These are phyloP conservation scores for Fratercula arctica DNA, from an alignment of 2,797 vertebrate species.

Conservation along the genomic window DNA sequence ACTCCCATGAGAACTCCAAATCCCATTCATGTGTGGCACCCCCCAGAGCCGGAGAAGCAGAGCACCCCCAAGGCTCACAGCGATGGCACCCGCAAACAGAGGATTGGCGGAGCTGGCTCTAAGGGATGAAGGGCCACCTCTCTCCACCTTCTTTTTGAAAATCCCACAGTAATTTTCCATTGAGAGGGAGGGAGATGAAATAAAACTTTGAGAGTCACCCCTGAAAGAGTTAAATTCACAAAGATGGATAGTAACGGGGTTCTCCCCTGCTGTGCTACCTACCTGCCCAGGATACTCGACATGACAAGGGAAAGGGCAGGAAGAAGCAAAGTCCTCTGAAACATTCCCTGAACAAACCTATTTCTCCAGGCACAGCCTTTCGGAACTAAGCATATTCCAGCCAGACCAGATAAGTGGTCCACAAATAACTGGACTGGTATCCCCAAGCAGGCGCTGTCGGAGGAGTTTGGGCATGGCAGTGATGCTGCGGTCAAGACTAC, in stretches of 20 bases:
- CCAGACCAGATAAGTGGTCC: not conserved
- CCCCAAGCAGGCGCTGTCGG: fast-evolving
- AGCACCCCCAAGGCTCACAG: not conserved
- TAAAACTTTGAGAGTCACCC: not conserved
- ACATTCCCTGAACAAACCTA: not conserved
- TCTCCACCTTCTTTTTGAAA: not conserved
- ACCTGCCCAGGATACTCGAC: not conserved
- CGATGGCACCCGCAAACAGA: not conserved
- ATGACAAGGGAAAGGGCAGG: not conserved
- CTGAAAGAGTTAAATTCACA: not conserved
- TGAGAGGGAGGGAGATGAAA: not conserved
- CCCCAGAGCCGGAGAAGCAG: not conserved
- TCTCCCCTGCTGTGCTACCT: not conserved
- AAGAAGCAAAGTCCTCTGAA: not conserved
- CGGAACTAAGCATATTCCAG: not conserved
- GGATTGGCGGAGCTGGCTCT: not conserved
- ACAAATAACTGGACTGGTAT: not conserved
- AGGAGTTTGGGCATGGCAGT: not conserved
- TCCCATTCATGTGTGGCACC: fast-evolving
- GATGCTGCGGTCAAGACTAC: fast-evolving
- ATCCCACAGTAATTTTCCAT: not conserved
- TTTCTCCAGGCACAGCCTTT: not conserved
- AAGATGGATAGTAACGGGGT: not conserved
- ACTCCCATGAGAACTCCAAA: not conserved
- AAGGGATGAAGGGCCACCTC: not conserved